Base-by-base conservation (phyloP, 2,113 vertebrate genomes). In the Murina feae region DNA sequence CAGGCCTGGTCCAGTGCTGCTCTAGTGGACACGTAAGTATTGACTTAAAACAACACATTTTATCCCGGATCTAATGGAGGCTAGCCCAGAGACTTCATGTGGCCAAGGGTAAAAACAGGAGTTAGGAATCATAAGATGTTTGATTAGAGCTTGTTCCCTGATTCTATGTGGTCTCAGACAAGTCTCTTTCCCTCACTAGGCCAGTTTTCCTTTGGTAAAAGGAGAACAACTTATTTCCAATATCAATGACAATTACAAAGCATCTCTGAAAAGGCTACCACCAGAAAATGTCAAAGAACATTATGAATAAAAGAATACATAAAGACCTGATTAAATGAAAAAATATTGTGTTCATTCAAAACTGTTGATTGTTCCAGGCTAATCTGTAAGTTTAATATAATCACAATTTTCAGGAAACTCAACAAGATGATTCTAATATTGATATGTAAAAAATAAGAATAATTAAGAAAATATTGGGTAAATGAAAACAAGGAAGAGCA, bases 381-480 rank as follows among this genome's bases (percentile, higher is more conserved):
- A 53, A 72, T 51, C 12, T 89, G 6, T 60, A 92, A 92, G 53
- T 68, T 51, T 55, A 68, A 79, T 28, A 17, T 32, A 63, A 82
- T 80, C 53, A 86, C 47, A 86, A 42, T 42, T 66, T 91, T 63
- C 30, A 74, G 60, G 25, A 97, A 96, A 89, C 35, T 76, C 32
- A 4, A 79, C 32, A 79, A 39, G 42, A 76, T 80, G 63, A 37
- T n/a, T 86, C 37, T 89, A 95, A 96, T 86, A 68, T 63, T 53
- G 4, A 74, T 86, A 63, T 42, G 39, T 32, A 87, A 91, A 47
- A 83, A 42, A 68, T 18, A 89, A 83, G 20, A 66, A 79, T 21
- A 74, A 66, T 89, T 35, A 60, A 58, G 44, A 82, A 87, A 92
- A 65, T 35, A 91, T 9, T 71, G 2, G 12, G 16, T 74, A 71